These are phyloP conservation scores for Drosophila quinaria DNA, from an alignment of 2,888 invertebrate species.

Conservation along the genomic window DNA sequence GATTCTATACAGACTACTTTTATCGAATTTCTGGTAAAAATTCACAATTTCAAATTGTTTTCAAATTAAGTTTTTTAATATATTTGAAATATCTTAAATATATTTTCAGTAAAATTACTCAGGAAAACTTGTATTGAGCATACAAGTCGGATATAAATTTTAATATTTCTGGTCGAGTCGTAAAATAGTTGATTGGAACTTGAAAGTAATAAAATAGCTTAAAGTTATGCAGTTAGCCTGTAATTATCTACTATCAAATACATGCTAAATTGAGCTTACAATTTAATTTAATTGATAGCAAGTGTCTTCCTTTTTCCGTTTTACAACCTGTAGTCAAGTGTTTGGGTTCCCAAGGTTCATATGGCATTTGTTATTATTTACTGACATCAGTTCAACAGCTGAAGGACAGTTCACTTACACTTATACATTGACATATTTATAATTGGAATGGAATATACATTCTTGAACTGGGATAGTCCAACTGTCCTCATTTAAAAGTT, in stretches of 20 bases:
- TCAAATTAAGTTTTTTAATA: too few species aligned
- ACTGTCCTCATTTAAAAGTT: conserved; percentile 35
- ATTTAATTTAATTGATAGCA: conserved; percentile 74
- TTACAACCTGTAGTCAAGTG: conserved; percentile 54
- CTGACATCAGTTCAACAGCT: conserved; percentile 28
- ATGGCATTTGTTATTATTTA: conserved; percentile 50
- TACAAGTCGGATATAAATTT: neutral
- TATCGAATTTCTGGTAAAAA: too few species aligned
- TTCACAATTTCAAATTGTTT: too few species aligned
- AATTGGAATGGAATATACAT: neutral
- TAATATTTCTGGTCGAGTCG: neutral
- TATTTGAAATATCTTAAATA: too few species aligned
- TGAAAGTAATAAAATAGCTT: neutral
- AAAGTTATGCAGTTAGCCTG: neutral
- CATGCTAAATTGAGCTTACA: conserved; percentile 3
- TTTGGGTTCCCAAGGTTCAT: conserved; percentile 62
- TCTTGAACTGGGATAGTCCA: conserved; percentile 8
- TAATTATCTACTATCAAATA: neutral
- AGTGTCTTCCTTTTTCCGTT: conserved; percentile 38
- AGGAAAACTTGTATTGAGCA: neutral
- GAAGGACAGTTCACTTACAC: conserved; percentile 43
- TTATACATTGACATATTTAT: conserved; percentile 31
- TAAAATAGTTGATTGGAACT: neutral
- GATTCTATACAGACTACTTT: too few species aligned
- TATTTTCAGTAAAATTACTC: too few species aligned